Percentiles rank a stretch among this genome's conserved stretches.
These are phyloP conservation scores for Nemotelus nigrinus DNA, from an alignment of 2,888 invertebrate genomes.

Conservation along the genomic window DNA sequence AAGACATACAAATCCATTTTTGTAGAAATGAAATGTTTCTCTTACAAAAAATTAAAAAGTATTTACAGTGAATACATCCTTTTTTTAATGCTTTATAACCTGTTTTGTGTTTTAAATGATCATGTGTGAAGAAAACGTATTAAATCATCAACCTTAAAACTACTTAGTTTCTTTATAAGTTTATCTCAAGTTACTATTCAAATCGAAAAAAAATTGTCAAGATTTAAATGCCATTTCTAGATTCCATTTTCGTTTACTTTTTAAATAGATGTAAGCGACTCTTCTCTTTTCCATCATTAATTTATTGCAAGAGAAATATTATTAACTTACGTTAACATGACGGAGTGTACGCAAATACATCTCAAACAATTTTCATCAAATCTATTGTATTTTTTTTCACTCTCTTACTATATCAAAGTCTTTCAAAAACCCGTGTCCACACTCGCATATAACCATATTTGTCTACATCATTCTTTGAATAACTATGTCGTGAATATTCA, in stretches of 20 bases:
- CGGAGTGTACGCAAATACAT: not conserved
- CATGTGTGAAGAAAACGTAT: slow-evolving; percentile 16
- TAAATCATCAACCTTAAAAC: slow-evolving; percentile 34
- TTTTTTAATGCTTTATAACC: slow-evolving; percentile 9
- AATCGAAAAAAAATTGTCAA: slow-evolving; percentile 15
- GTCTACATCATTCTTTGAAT: not conserved
- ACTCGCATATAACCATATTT: not conserved
- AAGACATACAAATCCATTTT: not conserved
- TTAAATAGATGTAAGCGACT: not conserved
- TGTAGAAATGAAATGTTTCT: slow-evolving; percentile 36
- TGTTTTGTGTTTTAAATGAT: not conserved
- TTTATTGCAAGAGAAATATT: slow-evolving; percentile 8
- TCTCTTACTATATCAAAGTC: not conserved
- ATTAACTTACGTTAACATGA: slow-evolving; percentile 29
- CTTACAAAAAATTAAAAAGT: slow-evolving; percentile 35
- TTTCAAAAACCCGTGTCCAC: not conserved
- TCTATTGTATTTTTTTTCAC: not conserved
- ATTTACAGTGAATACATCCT: slow-evolving; percentile 38
- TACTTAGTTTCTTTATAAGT: slow-evolving; percentile 5
- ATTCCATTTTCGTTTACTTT: not conserved
- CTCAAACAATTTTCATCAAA: not conserved
- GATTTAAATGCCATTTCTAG: slow-evolving; percentile 34
- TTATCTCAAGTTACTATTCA: slow-evolving; percentile 2
- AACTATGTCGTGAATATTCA: not conserved
- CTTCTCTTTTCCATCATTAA: not conserved